Percentiles rank a stretch among this genome's conserved stretches.
Conservation (phyloP, 2,797 vertebrate genomes). For the Xiphorhynchus erythropygius region DNA sequence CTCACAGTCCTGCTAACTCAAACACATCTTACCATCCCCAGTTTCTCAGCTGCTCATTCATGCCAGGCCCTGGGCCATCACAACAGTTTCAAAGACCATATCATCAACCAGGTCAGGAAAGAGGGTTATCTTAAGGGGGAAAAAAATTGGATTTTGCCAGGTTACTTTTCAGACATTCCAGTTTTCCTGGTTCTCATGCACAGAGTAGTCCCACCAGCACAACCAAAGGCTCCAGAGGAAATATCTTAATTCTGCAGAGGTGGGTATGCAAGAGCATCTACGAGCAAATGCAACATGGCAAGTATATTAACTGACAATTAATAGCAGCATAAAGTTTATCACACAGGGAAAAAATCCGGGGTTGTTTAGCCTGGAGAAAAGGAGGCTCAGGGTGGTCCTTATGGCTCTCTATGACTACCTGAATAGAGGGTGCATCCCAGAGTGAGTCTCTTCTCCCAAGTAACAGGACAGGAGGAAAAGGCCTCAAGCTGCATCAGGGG, state of each 20-base stretch:
- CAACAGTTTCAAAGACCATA: background rate
- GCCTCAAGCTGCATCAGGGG: background rate
- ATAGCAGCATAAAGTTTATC: background rate
- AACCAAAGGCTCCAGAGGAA: background rate
- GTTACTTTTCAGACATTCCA: background rate
- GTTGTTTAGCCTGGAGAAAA: background rate
- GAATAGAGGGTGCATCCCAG: background rate
- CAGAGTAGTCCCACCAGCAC: background rate
- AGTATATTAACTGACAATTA: background rate
- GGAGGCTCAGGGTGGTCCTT: background rate
- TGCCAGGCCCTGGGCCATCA: background rate
- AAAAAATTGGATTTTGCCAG: background rate
- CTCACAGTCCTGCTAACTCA: background rate
- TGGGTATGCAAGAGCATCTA: background rate
- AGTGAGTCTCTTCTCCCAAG: rapidly evolving
- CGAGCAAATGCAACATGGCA: background rate
- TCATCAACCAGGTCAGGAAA: background rate
- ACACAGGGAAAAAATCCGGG: background rate
- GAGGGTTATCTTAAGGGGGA: background rate
- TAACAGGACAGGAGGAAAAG: background rate
- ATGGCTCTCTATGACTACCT: background rate
- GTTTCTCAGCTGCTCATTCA: background rate
- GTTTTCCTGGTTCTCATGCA: background rate
- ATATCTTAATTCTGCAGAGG: background rate
- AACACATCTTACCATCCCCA: background rate